Evolutionary conservation across 2,113 vertebrate species (phyloP), one percentile per base, ranked within the genome.

Genomic region (Aix galericulata): DNA sequence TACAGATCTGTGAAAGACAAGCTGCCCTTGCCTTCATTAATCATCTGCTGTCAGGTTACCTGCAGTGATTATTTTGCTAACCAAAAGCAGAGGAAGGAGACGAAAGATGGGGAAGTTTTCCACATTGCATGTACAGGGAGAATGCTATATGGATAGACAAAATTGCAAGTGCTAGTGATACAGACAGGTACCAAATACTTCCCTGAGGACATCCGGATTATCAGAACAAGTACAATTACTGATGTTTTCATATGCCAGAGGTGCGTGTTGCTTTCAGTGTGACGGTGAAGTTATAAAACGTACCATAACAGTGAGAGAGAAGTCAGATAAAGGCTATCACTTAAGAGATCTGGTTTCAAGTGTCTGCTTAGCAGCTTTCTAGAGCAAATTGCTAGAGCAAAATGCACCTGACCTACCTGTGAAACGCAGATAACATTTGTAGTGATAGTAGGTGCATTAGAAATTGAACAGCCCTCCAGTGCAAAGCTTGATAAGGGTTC

Each of bases 131-230:
- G 68, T 42, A 48, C 31, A 42, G 32, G 52, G 9, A 76, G 7
- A 0, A 0, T 58, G 34, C 56, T 77, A 2, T 62, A 53, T 1
- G 58, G 38, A 32, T 31, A 38, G 46, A 58, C 5, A 7, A 50
- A 87, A 89, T 32, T 23, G 5, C 16, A 46, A 2, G 6, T 53
- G 40, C 15, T 66, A n/a, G 34, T 53, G 50, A 50, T 17, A 52
- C 62, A 60, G 23, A 5, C 12, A 22, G 5, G 11, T 63, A 66
- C 34, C 1, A 8, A 48, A 38, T 31, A 60, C 4, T 83, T 91
- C 8, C 9, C 40, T 34, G 42, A 66, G 11, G 38, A 64, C 29
- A 25, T 64, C 34, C 44, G 0, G 1, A 48, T 84, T 71, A 75
- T 46, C 74, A 72, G 44, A 9, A 27, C 23, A 17, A 44, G 50